Conservation (phyloP, 2,888 invertebrate species). For the Oscheius myriophilus region DNA sequence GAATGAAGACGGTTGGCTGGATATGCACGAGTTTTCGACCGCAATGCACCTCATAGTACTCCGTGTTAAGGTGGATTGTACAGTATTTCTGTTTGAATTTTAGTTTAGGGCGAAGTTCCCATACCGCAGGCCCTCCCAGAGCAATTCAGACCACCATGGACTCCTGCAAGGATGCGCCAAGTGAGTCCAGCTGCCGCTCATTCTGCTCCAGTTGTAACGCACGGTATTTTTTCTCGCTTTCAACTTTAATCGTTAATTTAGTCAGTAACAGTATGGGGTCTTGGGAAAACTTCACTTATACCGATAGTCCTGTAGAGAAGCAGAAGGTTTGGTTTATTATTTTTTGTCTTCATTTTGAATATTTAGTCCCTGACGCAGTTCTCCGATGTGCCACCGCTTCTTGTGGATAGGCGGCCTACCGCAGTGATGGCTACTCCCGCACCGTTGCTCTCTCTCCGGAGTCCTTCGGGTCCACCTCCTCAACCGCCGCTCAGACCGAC, state of each 20-base stretch:
- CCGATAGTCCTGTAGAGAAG: not conserved
- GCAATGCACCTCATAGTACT: slow-evolving; percentile 71
- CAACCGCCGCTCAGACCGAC: slow-evolving; percentile 63
- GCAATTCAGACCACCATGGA: slow-evolving; percentile 42
- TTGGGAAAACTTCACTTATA: slow-evolving; percentile 21
- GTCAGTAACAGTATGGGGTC: not conserved
- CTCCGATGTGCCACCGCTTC: slow-evolving; percentile 65
- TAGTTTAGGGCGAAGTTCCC: slow-evolving; percentile 51
- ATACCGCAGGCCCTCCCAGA: slow-evolving; percentile 60
- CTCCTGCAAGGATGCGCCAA: slow-evolving; percentile 32
- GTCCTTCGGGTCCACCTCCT: slow-evolving; percentile 67
- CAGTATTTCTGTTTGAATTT: not conserved
- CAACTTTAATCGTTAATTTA: no score
- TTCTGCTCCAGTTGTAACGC: not conserved
- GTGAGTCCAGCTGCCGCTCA: slow-evolving; percentile 1
- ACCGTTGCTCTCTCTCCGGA: slow-evolving; percentile 44
- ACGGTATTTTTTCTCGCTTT: not conserved
- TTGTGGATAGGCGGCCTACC: slow-evolving; percentile 65
- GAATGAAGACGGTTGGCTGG: slow-evolving; percentile 70
- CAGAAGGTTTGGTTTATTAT: not conserved
- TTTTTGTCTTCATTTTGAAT: not conserved
- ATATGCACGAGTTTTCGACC: slow-evolving; percentile 65
- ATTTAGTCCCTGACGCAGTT: slow-evolving; percentile 48
- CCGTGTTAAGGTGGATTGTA: slow-evolving; percentile 60
- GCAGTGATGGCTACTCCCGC: slow-evolving; percentile 52